phyloP scores from a whole-genome alignment of 2,113 vertebrate genomes.

The Brachirus orientalis region DNA sequence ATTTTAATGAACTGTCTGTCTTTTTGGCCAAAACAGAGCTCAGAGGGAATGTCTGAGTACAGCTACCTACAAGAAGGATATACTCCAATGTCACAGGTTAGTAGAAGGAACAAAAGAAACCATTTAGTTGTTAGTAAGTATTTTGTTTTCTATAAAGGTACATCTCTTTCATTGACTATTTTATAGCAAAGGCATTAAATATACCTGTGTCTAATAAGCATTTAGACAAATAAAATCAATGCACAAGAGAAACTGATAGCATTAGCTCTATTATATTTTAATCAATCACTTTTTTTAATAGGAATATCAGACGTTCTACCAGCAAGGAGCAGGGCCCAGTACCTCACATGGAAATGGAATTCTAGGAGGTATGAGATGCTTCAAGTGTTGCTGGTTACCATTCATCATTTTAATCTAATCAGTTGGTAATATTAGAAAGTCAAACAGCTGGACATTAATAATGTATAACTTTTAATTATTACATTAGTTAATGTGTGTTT shows the following conservation, averaged over 20 bases:
- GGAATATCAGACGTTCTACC: slow-evolving; percentile 91
- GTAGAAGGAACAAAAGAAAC: slow-evolving; percentile 29
- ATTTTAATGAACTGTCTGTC: not conserved
- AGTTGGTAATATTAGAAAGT: not conserved
- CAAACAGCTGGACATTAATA: no score
- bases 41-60: slow-evolving; percentile 89
- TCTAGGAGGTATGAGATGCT: slow-evolving; percentile 77
- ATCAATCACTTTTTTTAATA: slow-evolving; percentile 49
- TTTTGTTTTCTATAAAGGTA: no score
- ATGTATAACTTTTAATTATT: no score
- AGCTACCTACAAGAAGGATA: slow-evolving; percentile 93
- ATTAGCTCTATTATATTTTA: not conserved
- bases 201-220: no score
- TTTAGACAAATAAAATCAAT: not conserved
- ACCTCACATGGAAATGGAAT: slow-evolving; percentile 84
- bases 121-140: no score
- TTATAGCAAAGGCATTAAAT: no score
- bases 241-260: not conserved
- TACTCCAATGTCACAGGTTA: slow-evolving; percentile 87
- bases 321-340: slow-evolving; percentile 85
- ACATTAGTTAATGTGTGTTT: no score
- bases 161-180: no score
- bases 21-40: slow-evolving; percentile 87
- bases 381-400: not conserved
- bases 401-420: no score